phyloP scores from a whole-genome alignment of 1,140 invertebrate species.

The Papilio polyxenes region DNA sequence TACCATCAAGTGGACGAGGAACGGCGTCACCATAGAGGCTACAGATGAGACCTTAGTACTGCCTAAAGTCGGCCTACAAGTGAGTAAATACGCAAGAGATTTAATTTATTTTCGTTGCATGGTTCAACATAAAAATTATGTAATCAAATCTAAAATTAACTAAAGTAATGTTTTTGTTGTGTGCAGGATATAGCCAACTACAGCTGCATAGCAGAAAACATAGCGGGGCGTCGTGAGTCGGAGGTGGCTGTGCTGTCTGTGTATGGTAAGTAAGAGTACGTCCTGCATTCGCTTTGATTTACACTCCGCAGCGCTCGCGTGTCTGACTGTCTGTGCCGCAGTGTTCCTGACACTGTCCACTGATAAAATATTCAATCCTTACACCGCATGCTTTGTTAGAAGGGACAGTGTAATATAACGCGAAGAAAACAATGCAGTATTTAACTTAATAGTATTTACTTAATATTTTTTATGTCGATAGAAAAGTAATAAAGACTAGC shows the following conservation, averaged over 20 bases:
- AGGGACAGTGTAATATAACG: neutral
- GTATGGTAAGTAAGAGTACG: slow-evolving; percentile 87
- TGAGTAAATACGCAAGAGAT: slow-evolving; percentile 43
- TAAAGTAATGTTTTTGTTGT: slow-evolving; percentile 49
- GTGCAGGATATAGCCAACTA: slow-evolving; percentile 94
- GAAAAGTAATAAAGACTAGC: no score
- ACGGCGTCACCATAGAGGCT: slow-evolving; percentile 87
- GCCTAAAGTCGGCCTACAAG: slow-evolving; percentile 90
- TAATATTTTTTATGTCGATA: no score
- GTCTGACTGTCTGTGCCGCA: slow-evolving; percentile 38
- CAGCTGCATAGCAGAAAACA: slow-evolving; percentile 96
- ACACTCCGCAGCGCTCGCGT: slow-evolving; percentile 13
- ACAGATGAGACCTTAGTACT: slow-evolving; percentile 94
- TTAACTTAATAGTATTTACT: no score
- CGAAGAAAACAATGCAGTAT: neutral
- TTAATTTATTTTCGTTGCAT: no score
- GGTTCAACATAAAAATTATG: no score
- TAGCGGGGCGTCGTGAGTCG: slow-evolving; percentile 92
- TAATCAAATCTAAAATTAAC: neutral
- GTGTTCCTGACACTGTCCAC: neutral
- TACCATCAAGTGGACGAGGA: slow-evolving; percentile 90
- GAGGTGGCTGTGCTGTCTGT: slow-evolving; percentile 94
- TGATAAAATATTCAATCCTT: slow-evolving; percentile 2
- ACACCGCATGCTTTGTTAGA: neutral
- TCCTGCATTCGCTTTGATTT: neutral